phyloP scores from a whole-genome alignment of 2,888 invertebrate genomes.

The Lepeophtheirus nordmannii region DNA sequence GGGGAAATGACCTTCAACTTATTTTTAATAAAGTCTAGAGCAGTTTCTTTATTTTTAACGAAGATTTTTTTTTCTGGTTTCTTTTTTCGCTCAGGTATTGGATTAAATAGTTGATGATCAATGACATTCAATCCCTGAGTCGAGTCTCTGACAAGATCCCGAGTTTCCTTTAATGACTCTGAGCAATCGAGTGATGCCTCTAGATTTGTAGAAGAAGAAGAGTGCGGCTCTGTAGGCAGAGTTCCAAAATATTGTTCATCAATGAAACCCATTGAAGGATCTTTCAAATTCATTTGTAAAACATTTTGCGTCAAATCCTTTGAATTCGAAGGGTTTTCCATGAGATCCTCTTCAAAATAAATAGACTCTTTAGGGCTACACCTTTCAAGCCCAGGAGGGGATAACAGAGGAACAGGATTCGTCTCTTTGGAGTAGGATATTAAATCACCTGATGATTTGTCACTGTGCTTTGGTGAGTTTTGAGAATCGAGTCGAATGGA shows the following conservation, averaged over 20 bases:
- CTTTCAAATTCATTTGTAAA: no score
- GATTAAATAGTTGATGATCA: constrained; percentile 9
- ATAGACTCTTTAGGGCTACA: not conserved
- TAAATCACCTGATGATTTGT: not conserved
- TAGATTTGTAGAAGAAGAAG: not conserved
- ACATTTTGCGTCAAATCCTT: no score
- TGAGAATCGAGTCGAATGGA: constrained; percentile 24
- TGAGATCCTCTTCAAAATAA: not conserved
- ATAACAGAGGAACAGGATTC: no score
- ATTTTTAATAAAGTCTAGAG: not conserved
- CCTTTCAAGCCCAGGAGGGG: not conserved
- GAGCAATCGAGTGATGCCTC: not conserved
- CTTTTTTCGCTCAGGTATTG: not conserved
- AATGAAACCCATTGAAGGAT: not conserved
- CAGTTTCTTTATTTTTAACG: not conserved
- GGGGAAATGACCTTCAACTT: not conserved
- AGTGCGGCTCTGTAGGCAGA: no score
- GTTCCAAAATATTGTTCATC: constrained; percentile 25
- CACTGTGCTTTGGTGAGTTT: constrained; percentile 15
- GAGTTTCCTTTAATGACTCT: not conserved
- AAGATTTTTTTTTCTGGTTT: not conserved
- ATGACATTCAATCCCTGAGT: not conserved
- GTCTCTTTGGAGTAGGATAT: not conserved
- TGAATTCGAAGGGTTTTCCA: not conserved
- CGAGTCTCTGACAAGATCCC: constrained; percentile 2